phyloP scores from a whole-genome alignment of 2,888 invertebrate species.

The Cryptocephalus moraei region DNA sequence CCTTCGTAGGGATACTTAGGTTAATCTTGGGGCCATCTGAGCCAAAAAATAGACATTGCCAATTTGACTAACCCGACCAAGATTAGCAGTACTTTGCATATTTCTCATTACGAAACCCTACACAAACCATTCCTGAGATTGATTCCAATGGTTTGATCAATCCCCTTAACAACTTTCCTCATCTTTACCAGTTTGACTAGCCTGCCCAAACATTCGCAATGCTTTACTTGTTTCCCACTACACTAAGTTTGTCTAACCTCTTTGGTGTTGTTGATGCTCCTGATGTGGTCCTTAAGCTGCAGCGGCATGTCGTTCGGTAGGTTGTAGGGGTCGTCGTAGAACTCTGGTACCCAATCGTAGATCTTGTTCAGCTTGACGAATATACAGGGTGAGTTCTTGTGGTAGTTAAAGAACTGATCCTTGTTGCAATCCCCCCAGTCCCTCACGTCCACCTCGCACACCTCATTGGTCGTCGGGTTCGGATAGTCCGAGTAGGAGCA shows the following conservation, averaged over 20 bases:
- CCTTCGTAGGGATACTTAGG: too few species aligned
- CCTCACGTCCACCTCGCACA: slow-evolving; percentile 80
- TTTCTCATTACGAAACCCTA: too few species aligned
- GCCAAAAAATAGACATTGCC: too few species aligned
- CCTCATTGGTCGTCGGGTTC: slow-evolving; percentile 45
- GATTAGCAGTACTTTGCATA: too few species aligned
- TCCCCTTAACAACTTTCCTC: too few species aligned
- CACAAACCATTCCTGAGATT: too few species aligned
- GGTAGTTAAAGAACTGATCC: slow-evolving; percentile 81
- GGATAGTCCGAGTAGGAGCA: slow-evolving; percentile 33
- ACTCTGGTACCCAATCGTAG: slow-evolving; percentile 79
- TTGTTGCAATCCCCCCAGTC: slow-evolving; percentile 72
- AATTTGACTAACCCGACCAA: too few species aligned
- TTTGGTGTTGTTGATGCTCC: slow-evolving; percentile 34
- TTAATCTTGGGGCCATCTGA: too few species aligned
- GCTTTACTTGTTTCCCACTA: too few species aligned
- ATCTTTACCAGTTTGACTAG: too few species aligned
- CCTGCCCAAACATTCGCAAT: too few species aligned
- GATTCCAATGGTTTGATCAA: too few species aligned
- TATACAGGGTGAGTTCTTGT: slow-evolving; percentile 86
- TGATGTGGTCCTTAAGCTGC: slow-evolving; percentile 58
- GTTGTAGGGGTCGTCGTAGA: slow-evolving; percentile 59
- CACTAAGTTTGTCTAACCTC: slow-evolving; percentile 33
- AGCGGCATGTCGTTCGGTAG: slow-evolving; percentile 69
- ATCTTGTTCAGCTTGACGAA: slow-evolving; percentile 94